Base-by-base conservation (phyloP, 2,888 invertebrate species). In the Biston betularia region DNA sequence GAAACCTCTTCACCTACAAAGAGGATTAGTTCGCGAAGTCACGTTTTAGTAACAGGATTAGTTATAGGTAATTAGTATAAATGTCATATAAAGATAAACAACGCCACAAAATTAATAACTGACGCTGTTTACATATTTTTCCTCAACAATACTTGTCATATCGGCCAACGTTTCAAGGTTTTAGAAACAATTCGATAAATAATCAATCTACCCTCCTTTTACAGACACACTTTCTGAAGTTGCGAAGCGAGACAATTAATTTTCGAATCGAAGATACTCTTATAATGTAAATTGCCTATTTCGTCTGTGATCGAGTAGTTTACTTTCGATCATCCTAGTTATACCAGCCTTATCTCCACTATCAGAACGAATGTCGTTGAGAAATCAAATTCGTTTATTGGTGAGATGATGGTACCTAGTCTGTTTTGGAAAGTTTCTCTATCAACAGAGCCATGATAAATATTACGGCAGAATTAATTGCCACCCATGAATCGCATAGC, bases 31-130 rank as follows among this genome's bases (percentile, higher is more conserved):
- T 70, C 69, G 60, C 68, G 66, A 34, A 68, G 79, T 80, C 82
- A 81, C 83, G 81, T 80, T 83, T 81, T 74, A 72, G 75, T 82
- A 83, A 84, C 79, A 75, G 76, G 79, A 82, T 80, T 81, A 78
- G 73, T 73, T 73, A 76, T 75, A 58, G 58, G 58, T 58, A 77
- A 80, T 77, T 69, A 71, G 72, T 65, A 72, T 69, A 72, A 70
- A 73, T 80, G 77, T 69, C 75, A 76, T 79, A 74, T 60, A 65
- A 73, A 70, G 65, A 70, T 73, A 69, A 70, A 73, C 65, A 62
- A 33, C 44, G 48, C 58, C 42, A 56, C 40, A 49, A 63, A 55
- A 65, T 68, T 72, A 63, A 46, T 68, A 50, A 46, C 52, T 64
- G 66, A 68, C 62, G 65, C 53, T 66, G 59, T 59, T 45, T 38